These are phyloP conservation scores for Cochlearius cochlearius DNA, from an alignment of 2,113 vertebrate genomes.

Conservation along the genomic window DNA sequence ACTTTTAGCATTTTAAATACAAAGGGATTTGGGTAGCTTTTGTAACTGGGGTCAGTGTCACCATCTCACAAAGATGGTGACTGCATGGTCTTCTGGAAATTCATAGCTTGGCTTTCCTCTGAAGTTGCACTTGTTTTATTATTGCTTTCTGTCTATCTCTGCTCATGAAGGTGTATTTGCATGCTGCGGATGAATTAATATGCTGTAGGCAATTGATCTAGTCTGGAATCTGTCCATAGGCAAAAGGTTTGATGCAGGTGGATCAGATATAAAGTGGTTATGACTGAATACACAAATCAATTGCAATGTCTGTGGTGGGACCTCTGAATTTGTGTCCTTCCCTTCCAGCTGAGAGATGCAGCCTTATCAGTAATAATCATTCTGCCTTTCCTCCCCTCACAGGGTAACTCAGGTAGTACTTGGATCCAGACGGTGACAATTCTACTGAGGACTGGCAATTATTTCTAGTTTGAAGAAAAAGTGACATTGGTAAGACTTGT, in stretches of 20 bases:
- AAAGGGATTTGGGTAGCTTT: background rate
- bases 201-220: background rate
- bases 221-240: background rate
- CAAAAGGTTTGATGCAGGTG: background rate
- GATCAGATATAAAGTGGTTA: background rate
- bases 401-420: background rate
- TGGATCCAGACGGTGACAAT: background rate
- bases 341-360: background rate
- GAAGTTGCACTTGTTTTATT: background rate
- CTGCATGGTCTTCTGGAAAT: background rate
- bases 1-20: background rate
- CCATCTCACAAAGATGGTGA: background rate
- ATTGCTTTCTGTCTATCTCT: background rate
- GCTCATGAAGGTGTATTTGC: background rate
- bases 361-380: background rate
- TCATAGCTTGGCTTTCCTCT: background rate
- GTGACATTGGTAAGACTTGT: slow-evolving; percentile 28
- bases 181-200: background rate
- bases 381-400: background rate
- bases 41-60: background rate
- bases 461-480: background rate
- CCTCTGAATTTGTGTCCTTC: background rate
- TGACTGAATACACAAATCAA: background rate
- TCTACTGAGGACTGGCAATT: background rate
- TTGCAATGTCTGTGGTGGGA: background rate